A percentile compares a stretch with the other conserved stretches of the same genome.
Conservation (phyloP, 2,113 vertebrate species). For the Upupa epops region DNA sequence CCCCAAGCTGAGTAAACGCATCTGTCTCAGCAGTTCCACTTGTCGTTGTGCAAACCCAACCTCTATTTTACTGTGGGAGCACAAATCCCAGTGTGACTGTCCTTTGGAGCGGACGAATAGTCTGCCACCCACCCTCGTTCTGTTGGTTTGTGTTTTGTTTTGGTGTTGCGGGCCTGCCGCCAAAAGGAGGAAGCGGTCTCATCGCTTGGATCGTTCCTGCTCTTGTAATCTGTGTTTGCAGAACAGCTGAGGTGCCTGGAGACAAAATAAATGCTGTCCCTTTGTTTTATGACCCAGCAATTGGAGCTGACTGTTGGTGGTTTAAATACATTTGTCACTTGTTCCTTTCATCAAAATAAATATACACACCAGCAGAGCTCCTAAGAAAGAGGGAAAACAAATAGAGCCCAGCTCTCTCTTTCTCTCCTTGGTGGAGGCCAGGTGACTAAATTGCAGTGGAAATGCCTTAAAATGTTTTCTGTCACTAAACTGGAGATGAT, state of each 20-base stretch:
- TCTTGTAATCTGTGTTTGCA: background rate
- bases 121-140: background rate
- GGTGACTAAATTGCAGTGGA: background rate
- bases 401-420: accelerated
- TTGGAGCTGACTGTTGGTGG: background rate
- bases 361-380: background rate
- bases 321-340: conserved; percentile 3
- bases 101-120: background rate
- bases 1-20: background rate
- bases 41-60: accelerated
- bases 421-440: background rate
- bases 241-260: conserved; percentile 1
- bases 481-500: background rate
- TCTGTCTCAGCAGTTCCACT: background rate
- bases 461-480: background rate
- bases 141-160: background rate
- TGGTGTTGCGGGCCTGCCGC: background rate
- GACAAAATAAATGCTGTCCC: background rate
- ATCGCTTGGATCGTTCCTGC: background rate
- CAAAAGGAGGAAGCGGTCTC: background rate
- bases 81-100: accelerated
- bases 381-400: background rate
- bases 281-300: conserved; percentile 22
- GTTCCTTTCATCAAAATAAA: background rate
- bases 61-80: background rate